Base-by-base conservation (phyloP, 1,140 invertebrate species). In the Varroa destructor region DNA sequence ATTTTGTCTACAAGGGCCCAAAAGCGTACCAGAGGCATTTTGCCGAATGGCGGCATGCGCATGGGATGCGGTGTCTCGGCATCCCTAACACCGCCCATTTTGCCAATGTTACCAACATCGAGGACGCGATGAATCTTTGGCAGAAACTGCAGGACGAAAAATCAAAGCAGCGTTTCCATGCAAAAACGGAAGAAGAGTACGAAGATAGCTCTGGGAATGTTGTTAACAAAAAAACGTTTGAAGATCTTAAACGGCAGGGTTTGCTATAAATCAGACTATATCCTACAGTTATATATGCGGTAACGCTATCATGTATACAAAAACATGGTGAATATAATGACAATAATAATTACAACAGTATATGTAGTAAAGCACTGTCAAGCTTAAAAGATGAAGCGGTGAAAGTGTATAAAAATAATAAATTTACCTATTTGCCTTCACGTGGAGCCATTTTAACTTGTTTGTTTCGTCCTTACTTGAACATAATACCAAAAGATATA, bases 1-100 rank as follows among this genome's bases (percentile, higher is more conserved):
- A 99, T 81, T 96, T 90, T 77, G 93, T 90, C 0, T 99, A 99
- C 81, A 96, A 98, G 81, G 97, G 97, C 0, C 97, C 97, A 0
- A 99, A 99, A 81, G 95, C 96, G n/a, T 99, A 99, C 79, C 96
- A 99, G 79, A 84, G 93, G 71, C 97, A 99, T 82, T 99, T 99
- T 84, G 93, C 95, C 1, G 96, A 99, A 81, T 99, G 97, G 95
- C 83, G 97, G 71, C 97, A 99, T 82, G 95, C 97, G 46, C 95
- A 99, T 81, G 96, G 96, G 25, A 99, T 99, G 96, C 82, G 93
- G 5, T 99, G 97, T 81, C 83, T 99, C 1, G 94, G 96, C 6
- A 99, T 99, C 77, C 96, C 96, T 0, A 99, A 99, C 80, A 99
- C 97, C 0, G 95, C 97, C 8, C 97, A 99, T 83, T 99, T 99